Evolutionary conservation across 2,797 vertebrate species (phyloP).

Genomic region (Columba guinea): DNA sequence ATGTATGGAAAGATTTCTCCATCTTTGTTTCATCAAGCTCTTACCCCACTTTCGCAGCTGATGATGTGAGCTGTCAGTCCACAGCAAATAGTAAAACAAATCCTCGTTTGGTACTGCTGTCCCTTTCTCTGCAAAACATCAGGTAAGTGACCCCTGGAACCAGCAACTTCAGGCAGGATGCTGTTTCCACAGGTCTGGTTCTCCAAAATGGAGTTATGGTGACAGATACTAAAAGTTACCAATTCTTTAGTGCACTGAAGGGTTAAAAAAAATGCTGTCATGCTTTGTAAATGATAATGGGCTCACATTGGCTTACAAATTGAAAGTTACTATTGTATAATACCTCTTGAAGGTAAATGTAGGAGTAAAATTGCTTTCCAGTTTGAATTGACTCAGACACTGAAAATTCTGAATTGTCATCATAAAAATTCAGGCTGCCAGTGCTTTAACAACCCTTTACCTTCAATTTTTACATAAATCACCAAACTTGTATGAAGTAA

Average conservation of each 20-base stretch:
- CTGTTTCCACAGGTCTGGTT: neutral
- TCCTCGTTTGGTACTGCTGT: neutral
- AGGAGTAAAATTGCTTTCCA: conserved; percentile 45
- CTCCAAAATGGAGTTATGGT: neutral
- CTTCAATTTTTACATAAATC: conserved; percentile 1
- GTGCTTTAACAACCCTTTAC: neutral
- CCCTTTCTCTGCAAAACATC: neutral
- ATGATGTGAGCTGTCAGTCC: neutral
- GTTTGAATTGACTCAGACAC: conserved; percentile 29
- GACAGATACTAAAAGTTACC: neutral
- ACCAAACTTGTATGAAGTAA: neutral
- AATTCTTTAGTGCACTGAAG: neutral
- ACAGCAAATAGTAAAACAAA: neutral
- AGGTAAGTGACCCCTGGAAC: neutral
- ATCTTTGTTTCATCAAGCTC: neutral
- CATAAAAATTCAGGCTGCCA: conserved; percentile 8
- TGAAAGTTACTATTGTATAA: conserved; percentile 14
- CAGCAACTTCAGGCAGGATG: neutral
- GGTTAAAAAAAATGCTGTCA: neutral
- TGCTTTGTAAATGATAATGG: neutral
- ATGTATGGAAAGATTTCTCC: neutral
- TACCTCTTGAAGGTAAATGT: conserved; percentile 26
- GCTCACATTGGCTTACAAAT: neutral
- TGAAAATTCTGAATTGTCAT: conserved; percentile 51
- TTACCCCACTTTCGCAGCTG: neutral